Base-by-base conservation (phyloP, 2,113 vertebrate genomes). In the Lophius piscatorius region DNA sequence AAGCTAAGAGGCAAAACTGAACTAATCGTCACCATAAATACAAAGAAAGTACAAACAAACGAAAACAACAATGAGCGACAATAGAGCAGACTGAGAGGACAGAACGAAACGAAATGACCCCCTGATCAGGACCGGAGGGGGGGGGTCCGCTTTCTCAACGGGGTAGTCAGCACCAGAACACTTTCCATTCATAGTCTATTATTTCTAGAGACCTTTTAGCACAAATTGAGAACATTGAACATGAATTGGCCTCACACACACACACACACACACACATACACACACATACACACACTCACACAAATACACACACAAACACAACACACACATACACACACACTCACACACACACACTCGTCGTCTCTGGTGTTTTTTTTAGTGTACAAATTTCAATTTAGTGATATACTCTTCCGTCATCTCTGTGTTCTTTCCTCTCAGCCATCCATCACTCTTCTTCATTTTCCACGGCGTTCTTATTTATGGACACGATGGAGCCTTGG, bases 391-490 rank as follows among this genome's bases (percentile, higher is more conserved):
- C 62, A 71, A 24, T 64, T 70, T 59, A 48, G 31, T 11, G 33
- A 39, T 35, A 29, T 54, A n/a, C 24, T 55, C 42, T 42, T 39
- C 46, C 62, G 34, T 39, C 18, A 72, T 50, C 33, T 65, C 47
- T 52, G 18, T 29, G 45, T 60, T 54, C 13, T 36, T 74, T 51
- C 23, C 41, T 46, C 26, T 31, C 2, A 8, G 44, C 40, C 42
- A 24, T 31, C 4, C 17, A 4, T 12, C 22, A 5, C 55, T 38
- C 21, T 24, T 21, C 34, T 52, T 72, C 52, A 42, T 76, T 78
- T 81, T 70, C 56, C 54, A 59, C 64, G 65, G 56, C 68, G 66
- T 59, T 80, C 59, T 81, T 78, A 81, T 83, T 80, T 76, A 64
- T 56, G 59, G 67, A 74, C 61, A 79, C 24, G 17, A 71, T 42